Base-by-base conservation (phyloP, 2,888 invertebrate genomes). In the Leptinotarsa haldemani region DNA sequence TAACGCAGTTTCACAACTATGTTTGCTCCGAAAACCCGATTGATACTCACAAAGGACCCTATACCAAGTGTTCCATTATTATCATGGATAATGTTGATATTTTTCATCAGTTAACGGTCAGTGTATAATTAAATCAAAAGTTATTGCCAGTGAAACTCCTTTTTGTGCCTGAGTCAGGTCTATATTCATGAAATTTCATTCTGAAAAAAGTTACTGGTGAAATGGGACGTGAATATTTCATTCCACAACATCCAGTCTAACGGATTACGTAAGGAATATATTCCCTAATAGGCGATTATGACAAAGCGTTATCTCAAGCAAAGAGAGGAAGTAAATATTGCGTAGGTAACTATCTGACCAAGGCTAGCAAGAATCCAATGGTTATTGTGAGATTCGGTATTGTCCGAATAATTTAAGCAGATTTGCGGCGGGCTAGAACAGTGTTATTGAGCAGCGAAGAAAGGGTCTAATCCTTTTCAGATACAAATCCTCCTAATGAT, bases 361-460 rank as follows among this genome's bases (percentile, higher is more conserved):
- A 22, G 68, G 74, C 70, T 73, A 65, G 56, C 25, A 18, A 68
- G 16, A 58, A 67, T 67, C 40, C 64, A 71, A 61, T 69, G 67
- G 71, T 67, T 67, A 66, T 53, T 61, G 52, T 22, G 61, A n/a
- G 53, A 66, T 61, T 72, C 68, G 22, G 52, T 30, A 74, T 76
- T 76, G 70, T 74, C 63, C 7, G 46, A 64, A 61, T 77, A 75
- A 77, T 77, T 77, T 77, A 70, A 75, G 75, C 69, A 71, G 69
- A 66, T 76, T 75, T 70, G 52, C 70, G 61, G 67, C 63, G 71
- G 65, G 61, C 58, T 65, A 70, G 53, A 69, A 78, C 80, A 76
- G 71, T 72, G 73, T 79, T 75, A 22, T 61, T 25, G 46, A 40
- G 25, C n/a, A 48, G 61, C 52, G 52, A 67, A 71, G 46, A 61